Percentiles rank a stretch among this genome's conserved stretches.
These are phyloP conservation scores for Meliscaeva auricollis DNA, from an alignment of 2,888 invertebrate genomes.

Conservation along the genomic window DNA sequence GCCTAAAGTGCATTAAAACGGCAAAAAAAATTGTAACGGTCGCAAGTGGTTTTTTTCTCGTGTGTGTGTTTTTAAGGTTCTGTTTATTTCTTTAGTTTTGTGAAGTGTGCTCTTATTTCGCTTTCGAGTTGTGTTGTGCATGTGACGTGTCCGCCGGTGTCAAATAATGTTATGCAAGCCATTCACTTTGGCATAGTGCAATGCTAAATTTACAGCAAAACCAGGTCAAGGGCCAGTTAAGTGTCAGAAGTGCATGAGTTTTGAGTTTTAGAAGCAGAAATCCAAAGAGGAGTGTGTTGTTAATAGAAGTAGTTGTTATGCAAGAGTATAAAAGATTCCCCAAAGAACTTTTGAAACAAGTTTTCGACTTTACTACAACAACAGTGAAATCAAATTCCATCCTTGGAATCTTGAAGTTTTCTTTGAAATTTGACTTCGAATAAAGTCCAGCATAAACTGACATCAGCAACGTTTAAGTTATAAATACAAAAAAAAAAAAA, in stretches of 20 bases:
- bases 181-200: constrained; percentile 10
- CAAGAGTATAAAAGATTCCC: constrained; percentile 30
- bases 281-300: constrained; percentile 15
- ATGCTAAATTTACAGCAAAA: constrained; percentile 45
- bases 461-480: neutral
- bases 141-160: constrained; percentile 27
- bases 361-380: neutral
- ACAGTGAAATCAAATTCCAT: neutral
- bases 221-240: constrained; percentile 59
- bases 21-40: constrained; percentile 20
- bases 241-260: constrained; percentile 41
- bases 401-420: constrained; percentile 6
- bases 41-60: neutral
- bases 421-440: neutral
- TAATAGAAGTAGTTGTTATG: constrained; percentile 47
- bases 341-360: neutral
- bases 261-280: constrained; percentile 10
- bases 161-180: constrained; percentile 60
- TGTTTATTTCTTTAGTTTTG: constrained; percentile 23
- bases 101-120: constrained; percentile 42
- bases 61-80: neutral
- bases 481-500: neutral
- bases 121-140: constrained; percentile 29
- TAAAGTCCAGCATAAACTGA: neutral
- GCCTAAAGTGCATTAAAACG: too few species aligned